Evolutionary conservation across 2,888 invertebrate genomes (phyloP).

Genomic region (Dione juno): DNA sequence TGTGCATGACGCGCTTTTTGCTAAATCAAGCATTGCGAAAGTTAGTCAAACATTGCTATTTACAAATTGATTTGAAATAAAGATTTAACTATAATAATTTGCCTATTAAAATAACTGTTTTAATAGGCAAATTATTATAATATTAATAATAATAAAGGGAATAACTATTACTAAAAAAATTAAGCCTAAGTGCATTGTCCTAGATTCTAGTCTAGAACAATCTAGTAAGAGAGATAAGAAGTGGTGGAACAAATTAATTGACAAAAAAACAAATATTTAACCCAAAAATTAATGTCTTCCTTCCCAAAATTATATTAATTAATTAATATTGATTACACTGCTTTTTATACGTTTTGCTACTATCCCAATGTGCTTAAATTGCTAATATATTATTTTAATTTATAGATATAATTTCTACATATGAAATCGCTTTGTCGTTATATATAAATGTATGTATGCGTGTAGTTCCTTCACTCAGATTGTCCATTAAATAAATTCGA

Average conservation of each 20-base stretch:
- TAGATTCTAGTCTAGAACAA: no score
- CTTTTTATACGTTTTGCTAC: conserved; percentile 4
- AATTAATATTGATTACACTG: not conserved
- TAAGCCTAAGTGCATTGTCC: no score
- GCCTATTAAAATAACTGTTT: no score
- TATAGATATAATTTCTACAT: not conserved
- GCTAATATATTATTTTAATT: not conserved
- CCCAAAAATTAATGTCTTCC: conserved; percentile 1
- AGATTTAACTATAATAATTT: no score
- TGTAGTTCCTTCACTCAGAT: conserved; percentile 27
- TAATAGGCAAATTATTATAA: no score
- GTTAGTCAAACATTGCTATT: no score
- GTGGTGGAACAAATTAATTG: not conserved
- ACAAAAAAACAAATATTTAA: not conserved
- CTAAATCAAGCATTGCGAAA: no score
- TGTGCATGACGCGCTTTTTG: no score
- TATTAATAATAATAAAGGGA: no score
- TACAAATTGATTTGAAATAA: no score
- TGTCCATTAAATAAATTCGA: conserved; percentile 41
- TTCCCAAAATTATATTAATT: not conserved
- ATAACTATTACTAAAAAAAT: no score
- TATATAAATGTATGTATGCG: not conserved
- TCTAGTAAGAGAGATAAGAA: no score
- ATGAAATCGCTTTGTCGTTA: not conserved
- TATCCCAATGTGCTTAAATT: conserved; percentile 6